These are phyloP conservation scores for Myotis yumanensis DNA, from an alignment of 2,113 vertebrate genomes.

Conservation along the genomic window DNA sequence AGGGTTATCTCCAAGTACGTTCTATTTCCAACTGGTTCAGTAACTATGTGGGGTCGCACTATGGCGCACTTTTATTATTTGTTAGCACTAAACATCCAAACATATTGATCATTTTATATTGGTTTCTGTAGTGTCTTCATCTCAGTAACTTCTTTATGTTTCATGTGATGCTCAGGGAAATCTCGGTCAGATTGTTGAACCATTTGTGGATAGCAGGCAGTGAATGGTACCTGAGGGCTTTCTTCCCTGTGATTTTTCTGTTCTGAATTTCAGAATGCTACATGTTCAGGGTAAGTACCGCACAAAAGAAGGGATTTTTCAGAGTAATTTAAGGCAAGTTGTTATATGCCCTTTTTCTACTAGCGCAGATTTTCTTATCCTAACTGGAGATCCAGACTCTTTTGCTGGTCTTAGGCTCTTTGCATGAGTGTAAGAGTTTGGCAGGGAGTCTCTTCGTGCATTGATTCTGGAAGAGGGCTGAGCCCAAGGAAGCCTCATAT, in stretches of 20 bases:
- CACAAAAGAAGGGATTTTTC: background rate
- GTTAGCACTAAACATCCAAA: constrained; percentile 20
- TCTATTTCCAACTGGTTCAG: background rate
- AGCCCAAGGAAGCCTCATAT: background rate
- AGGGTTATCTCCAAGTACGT: background rate
- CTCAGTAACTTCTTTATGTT: constrained; percentile 46
- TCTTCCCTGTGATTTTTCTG: background rate
- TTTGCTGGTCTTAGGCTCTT: background rate
- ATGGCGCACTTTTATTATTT: background rate
- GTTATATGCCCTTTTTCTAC: background rate
- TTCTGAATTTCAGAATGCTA: constrained; percentile 47
- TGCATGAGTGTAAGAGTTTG: background rate
- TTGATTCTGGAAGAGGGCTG: background rate
- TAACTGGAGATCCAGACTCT: background rate
- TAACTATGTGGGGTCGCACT: background rate
- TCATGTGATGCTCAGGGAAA: constrained; percentile 20
- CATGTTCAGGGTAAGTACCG: background rate
- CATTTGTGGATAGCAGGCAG: background rate
- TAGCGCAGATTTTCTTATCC: background rate
- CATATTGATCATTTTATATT: background rate
- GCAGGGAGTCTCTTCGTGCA: background rate
- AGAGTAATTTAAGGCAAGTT: background rate
- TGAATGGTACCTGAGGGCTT: background rate
- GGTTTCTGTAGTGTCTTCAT: background rate
- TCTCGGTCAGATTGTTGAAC: background rate